phyloP scores from a whole-genome alignment of 2,797 vertebrate species.

The Tragelaphus eurycerus region DNA sequence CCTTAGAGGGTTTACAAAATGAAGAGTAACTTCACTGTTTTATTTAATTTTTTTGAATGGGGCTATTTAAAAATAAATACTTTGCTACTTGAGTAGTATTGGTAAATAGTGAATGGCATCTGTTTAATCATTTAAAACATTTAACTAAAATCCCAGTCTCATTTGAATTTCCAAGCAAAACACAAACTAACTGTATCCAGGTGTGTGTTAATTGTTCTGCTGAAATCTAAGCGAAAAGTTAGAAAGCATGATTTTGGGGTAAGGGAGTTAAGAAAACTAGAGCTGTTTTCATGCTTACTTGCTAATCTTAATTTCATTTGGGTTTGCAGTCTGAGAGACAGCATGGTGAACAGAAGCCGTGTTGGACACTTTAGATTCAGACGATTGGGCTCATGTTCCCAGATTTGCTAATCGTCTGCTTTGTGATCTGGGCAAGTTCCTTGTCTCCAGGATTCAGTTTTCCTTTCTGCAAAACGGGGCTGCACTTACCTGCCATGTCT shows the following conservation, averaged over 20 bases:
- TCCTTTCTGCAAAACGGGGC: neutral
- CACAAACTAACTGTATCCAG: slow-evolving; percentile 50
- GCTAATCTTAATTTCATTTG: slow-evolving; percentile 48
- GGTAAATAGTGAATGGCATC: slow-evolving; percentile 37
- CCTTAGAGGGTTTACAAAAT: slow-evolving; percentile 47
- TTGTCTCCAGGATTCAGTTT: neutral
- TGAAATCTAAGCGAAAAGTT: slow-evolving; percentile 43
- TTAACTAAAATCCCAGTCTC: slow-evolving; percentile 42
- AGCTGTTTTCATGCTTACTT: neutral
- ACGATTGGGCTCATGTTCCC: neutral
- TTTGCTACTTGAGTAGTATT: slow-evolving; percentile 28
- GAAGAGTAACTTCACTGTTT: slow-evolving; percentile 13
- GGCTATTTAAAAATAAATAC: slow-evolving; percentile 35
- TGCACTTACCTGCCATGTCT: neutral
- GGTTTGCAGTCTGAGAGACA: slow-evolving; percentile 29
- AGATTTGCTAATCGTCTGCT: neutral
- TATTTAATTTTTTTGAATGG: neutral
- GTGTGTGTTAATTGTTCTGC: slow-evolving; percentile 40
- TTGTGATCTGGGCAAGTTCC: neutral
- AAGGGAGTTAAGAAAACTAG: slow-evolving; percentile 26
- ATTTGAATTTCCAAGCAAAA: slow-evolving; percentile 48
- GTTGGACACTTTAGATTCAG: neutral
- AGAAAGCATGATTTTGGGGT: slow-evolving; percentile 7
- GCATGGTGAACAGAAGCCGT: neutral
- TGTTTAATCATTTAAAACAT: slow-evolving; percentile 60